phyloP scores from a whole-genome alignment of 2,797 vertebrate species.

The Paratrypauchen microcephalus region DNA sequence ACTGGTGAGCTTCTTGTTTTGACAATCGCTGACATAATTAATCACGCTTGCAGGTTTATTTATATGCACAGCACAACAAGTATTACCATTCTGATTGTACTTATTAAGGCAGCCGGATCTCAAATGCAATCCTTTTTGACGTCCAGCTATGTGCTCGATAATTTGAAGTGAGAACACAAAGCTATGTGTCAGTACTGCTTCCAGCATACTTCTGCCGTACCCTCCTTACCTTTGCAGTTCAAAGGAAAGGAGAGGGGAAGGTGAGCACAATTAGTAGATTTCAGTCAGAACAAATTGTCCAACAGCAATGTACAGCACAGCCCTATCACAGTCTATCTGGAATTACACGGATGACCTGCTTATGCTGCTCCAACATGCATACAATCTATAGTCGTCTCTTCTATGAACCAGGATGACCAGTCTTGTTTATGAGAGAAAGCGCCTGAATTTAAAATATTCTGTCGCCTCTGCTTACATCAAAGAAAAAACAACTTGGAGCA shows the following conservation, averaged over 20 bases:
- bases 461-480: conserved; percentile 68
- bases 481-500: conserved; percentile 60
- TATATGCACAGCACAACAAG: conserved; percentile 56
- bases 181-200: conserved; percentile 72
- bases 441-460: conserved; percentile 67
- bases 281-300: conserved; percentile 79
- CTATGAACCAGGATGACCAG: conserved; percentile 54
- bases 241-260: conserved; percentile 77
- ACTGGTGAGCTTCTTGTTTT: not conserved
- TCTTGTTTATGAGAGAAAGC: conserved; percentile 55
- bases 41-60: conserved; percentile 38
- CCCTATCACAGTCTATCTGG: conserved; percentile 63
- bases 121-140: conserved; percentile 61
- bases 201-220: conserved; percentile 52
- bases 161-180: conserved; percentile 73
- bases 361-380: conserved; percentile 39
- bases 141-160: conserved; percentile 65
- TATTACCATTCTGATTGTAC: conserved; percentile 54
- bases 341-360: conserved; percentile 49
- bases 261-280: conserved; percentile 75
- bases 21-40: conserved; percentile 36
- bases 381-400: conserved; percentile 48
- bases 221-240: conserved; percentile 71
- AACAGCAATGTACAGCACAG: conserved; percentile 48
- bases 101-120: conserved; percentile 60